Conservation (phyloP, 2,113 vertebrate genomes). For the Chlamydotis undulata region DNA sequence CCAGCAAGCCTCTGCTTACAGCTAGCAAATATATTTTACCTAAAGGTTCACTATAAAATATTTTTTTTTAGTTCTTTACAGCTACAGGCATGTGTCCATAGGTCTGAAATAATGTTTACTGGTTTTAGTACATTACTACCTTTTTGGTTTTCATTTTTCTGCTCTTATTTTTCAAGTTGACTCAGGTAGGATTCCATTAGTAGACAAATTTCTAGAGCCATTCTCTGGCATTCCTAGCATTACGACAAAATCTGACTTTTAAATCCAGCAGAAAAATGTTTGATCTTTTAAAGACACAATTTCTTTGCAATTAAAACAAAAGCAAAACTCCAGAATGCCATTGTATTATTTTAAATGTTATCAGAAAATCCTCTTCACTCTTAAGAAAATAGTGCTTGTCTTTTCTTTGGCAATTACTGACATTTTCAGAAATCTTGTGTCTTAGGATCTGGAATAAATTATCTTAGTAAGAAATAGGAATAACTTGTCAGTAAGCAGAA, state of each 20-base stretch:
- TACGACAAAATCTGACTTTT: not conserved
- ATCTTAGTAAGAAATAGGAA: not conserved
- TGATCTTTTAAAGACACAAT: not conserved
- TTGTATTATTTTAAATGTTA: not conserved
- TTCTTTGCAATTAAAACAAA: not conserved
- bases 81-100: not conserved
- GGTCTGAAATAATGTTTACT: not conserved
- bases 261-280: not conserved
- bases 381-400: not conserved
- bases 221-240: not conserved
- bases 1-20: not conserved
- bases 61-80: not conserved
- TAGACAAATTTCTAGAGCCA: not conserved
- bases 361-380: not conserved
- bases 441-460: not conserved
- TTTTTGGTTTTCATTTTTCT: not conserved
- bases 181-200: not conserved
- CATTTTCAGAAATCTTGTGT: not conserved
- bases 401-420: not conserved
- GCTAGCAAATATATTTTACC: not conserved
- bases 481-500: not conserved
- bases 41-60: not conserved
- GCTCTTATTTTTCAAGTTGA: not conserved
- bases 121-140: not conserved
- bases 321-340: not conserved